Evolutionary conservation across 1,140 invertebrate species (phyloP), one percentile per base, ranked within the genome.

Genomic region (Aradophagus sp.): DNA sequence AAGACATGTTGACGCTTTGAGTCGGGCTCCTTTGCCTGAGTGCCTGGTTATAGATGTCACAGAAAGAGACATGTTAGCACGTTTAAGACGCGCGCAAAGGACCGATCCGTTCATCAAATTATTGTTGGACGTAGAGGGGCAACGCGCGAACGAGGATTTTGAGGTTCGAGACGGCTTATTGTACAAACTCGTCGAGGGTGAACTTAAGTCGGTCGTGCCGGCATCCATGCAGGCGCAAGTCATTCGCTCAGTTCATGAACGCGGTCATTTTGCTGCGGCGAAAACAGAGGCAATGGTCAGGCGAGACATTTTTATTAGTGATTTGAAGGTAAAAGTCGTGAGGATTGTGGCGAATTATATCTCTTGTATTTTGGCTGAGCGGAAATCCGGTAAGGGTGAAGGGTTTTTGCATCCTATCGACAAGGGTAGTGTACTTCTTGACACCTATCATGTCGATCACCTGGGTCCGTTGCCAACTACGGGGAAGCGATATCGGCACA

Each of bases 111-210:
- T 5, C 20, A 8, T 23, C 4, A 8, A 4, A 8, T 4, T 8
- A 4, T 8, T 23, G 20, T 5, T 23, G 20, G 20, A 23, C 8
- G 8, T 4, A 4, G 20, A 5, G 20, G n/a, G n/a, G n/a, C n/a
- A 23, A 23, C 4, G 8, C 4, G 8, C 4, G 4, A 8, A 23
- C 20, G 20, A 23, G 8, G 20, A 23, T 5, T 23, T 5, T 8
- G 20, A 23, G 20, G 4, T 23, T 4, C 4, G 20, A 8, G 8
- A 8, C 4, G 20, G 8, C 20, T 4, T 23, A 4, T n/a, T 47
- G 16, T 47, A 16, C 7, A 27, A 16, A 11, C 31, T 23, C 8
- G 19, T 26, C n/a, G 45, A 34, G 11, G 45, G 45, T 0, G 19
- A 48, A 0, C 7, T 26, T n/a, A 13, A 17, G 11, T 13, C 36